Base-by-base conservation (phyloP, 2,113 vertebrate genomes). In the Mus pahari region DNA sequence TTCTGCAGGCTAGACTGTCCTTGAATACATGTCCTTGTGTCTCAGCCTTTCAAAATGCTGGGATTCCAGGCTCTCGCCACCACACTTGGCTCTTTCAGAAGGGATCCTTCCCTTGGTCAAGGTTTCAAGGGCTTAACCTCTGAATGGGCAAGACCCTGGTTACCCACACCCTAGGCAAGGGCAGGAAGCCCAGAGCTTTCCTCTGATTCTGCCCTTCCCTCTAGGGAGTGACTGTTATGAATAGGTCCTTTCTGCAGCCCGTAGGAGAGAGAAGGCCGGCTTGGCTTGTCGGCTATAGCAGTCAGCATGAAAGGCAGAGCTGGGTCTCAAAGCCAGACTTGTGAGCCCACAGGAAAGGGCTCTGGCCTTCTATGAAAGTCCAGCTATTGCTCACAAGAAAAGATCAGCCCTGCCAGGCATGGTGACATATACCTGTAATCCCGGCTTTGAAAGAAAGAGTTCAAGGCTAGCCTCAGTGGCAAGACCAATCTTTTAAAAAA, bases 251-350 rank as follows among this genome's bases (percentile, higher is more conserved):
- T 95, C 92, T 97, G 88, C 93, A 66, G 10, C 60, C 87, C 62
- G 91, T 42, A 75, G 73, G 71, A 95, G 73, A 95, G 73, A 94
- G 89, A 96, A 94, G 62, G 88, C 64, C 77, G 22, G 87, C 94
- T 79, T 94, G 22, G 87, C 94, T 79, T 94, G 87, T 97, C 81
- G 79, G 58, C 75, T 87, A 33, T 3, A 74, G 62, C 39, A 62
- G 70, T 97, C 60, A 84, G 64, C n/a, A 81, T 45, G 55, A 94
- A 97, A 92, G 79, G 74, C 94, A 92, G 73, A 36, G 50, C 73
- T 50, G 6, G 42, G 74, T 92, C 74, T 93, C 95, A 93, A 87
- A 90, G 66, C 48, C 82, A 94, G 97, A 81, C 55, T 88, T 88
- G 39, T 22, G 75, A 70, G 45, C 5, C 16, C 58, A 48, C 42